A percentile compares a stretch with the other conserved stretches of the same genome.
These are phyloP conservation scores for Plutomurus gul DNA, from an alignment of 1,140 invertebrate genomes.

Conservation along the genomic window DNA sequence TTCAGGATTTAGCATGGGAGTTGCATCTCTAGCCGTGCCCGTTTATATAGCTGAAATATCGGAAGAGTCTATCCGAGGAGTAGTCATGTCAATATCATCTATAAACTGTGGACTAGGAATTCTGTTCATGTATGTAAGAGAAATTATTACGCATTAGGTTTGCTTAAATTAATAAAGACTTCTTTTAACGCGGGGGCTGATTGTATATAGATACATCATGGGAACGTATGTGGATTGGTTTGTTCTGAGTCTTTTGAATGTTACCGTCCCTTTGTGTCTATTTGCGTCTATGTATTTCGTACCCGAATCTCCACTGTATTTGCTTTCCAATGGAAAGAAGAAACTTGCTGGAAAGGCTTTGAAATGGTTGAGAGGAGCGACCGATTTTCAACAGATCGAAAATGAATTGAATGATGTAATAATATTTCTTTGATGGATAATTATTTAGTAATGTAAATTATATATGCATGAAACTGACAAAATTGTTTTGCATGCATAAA, in stretches of 20 bases:
- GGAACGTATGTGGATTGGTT: conserved; percentile 65
- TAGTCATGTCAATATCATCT: conserved; percentile 78
- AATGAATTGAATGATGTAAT: conserved; percentile 54
- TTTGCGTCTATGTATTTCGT: conserved; percentile 70
- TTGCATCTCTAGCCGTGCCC: conserved; percentile 72
- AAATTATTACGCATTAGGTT: conserved; percentile 37
- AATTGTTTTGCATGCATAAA: neutral
- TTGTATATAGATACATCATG: conserved; percentile 59
- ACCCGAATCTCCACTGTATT: conserved; percentile 60
- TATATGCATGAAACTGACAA: neutral
- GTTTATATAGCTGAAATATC: conserved; percentile 82
- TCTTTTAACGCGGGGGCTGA: neutral
- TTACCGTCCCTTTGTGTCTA: conserved; percentile 59
- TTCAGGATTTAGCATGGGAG: conserved; percentile 66
- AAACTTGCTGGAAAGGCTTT: conserved; percentile 68
- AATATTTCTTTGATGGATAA: no score
- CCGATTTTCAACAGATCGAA: conserved; percentile 55
- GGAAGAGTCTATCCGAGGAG: conserved; percentile 75
- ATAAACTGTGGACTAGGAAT: conserved; percentile 76
- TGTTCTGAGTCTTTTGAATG: conserved; percentile 57
- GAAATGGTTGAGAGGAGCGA: conserved; percentile 66
- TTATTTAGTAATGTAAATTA: neutral
- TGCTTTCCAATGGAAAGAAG: conserved; percentile 61
- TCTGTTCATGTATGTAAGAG: conserved; percentile 68
- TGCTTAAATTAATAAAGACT: neutral